Percentiles rank a stretch among this genome's conserved stretches.
Conservation (phyloP, 2,797 vertebrate species). For the Ataeniobius toweri region DNA sequence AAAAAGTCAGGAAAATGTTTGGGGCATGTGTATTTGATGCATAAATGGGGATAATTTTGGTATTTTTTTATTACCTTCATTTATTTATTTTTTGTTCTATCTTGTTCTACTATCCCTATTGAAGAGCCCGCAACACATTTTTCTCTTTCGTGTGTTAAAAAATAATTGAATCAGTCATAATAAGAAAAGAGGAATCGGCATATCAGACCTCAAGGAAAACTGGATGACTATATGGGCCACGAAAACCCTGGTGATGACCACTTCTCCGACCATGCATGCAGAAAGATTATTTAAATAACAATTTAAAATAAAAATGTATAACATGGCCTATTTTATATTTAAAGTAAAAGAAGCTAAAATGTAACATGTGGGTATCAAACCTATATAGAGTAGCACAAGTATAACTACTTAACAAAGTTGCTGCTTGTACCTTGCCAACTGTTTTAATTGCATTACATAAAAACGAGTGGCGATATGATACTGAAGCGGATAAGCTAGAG, state of each 20-base stretch:
- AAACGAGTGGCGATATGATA: neutral
- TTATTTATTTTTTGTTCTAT: neutral
- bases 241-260: neutral
- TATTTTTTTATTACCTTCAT: neutral
- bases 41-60: neutral
- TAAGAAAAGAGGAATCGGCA: too few relatives aligned
- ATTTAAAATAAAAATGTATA: neutral
- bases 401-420: neutral
- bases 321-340: neutral
- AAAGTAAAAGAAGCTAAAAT: neutral
- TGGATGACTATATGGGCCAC: too few relatives aligned
- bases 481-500: too few relatives aligned
- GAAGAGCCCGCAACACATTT: neutral
- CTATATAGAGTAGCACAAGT: neutral
- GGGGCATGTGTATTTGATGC: neutral
- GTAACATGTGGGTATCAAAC: neutral
- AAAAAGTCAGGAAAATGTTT: neutral
- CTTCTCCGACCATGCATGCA: neutral
- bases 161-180: too few relatives aligned
- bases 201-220: too few relatives aligned
- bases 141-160: neutral
- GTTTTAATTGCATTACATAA: neutral
- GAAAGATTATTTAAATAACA: neutral
- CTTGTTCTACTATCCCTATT: neutral
- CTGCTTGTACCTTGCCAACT: neutral